phyloP scores from a whole-genome alignment of 2,888 invertebrate genomes.

The Cotesia congregata region DNA sequence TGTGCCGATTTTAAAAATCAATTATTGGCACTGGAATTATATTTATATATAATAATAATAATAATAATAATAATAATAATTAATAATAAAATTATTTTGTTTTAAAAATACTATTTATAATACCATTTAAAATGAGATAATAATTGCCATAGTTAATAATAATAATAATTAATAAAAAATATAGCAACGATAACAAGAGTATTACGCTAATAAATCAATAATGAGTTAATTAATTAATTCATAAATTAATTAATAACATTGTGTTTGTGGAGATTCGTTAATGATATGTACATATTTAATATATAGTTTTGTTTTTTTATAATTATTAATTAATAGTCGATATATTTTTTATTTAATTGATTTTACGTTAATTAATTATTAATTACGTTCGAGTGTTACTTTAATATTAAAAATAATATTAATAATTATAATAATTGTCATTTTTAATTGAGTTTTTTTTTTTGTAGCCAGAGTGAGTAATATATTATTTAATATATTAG shows the following conservation, averaged over 20 bases:
- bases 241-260: background rate
- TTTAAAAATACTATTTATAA: background rate
- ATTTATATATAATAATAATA: background rate
- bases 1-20: background rate
- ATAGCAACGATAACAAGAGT: background rate
- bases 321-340: no score
- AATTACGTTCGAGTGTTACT: background rate
- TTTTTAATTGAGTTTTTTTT: background rate
- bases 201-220: background rate
- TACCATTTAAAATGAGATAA: constrained; percentile 1
- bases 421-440: background rate
- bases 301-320: no score
- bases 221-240: background rate
- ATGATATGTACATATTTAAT: background rate
- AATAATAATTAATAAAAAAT: background rate
- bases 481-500: no score
- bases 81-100: background rate
- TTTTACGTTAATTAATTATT: background rate
- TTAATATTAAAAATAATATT: background rate
- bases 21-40: background rate
- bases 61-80: no score
- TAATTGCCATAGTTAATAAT: background rate
- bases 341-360: no score
- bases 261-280: background rate
- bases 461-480: background rate